A percentile compares a stretch with the other conserved stretches of the same genome.
Evolutionary conservation across 2,113 vertebrate genomes (phyloP).

Genomic region (Kryptolebias marmoratus): DNA sequence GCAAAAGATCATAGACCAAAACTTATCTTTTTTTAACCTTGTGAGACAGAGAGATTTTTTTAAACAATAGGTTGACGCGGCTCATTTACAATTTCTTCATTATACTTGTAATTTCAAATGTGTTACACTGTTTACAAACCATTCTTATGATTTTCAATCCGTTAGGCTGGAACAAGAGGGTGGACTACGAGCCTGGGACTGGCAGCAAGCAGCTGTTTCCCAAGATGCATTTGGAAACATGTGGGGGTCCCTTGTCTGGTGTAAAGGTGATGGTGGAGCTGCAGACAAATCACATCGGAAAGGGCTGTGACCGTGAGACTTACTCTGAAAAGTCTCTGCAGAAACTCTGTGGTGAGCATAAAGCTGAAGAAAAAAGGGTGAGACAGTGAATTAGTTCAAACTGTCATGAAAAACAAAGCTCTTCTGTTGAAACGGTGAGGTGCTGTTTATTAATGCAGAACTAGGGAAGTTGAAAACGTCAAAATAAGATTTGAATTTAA

Average conservation of each 20-base stretch:
- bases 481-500: slow-evolving; percentile 40
- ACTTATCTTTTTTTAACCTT: too few species aligned
- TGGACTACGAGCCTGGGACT: slow-evolving; percentile 93
- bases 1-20: too few species aligned
- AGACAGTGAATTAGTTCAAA: slow-evolving; percentile 1
- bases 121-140: slow-evolving; percentile 11
- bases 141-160: not conserved
- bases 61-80: too few species aligned
- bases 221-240: slow-evolving; percentile 91
- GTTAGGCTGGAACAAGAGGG: slow-evolving; percentile 91
- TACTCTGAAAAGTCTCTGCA: slow-evolving; percentile 96
- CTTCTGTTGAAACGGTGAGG: slow-evolving; percentile 25
- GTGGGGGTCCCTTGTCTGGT: slow-evolving; percentile 90
- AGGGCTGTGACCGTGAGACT: slow-evolving; percentile 94
- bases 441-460: slow-evolving; percentile 12
- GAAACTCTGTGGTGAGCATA: slow-evolving; percentile 89
- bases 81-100: too few species aligned
- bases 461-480: slow-evolving; percentile 20
- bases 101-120: not conserved
- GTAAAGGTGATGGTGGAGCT: slow-evolving; percentile 88
- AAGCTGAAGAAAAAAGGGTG: not conserved
- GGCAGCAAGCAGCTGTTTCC: slow-evolving; percentile 92
- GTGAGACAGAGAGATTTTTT: too few species aligned
- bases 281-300: slow-evolving; percentile 93
- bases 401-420: not conserved